Conservation (phyloP, 2,113 vertebrate species). For the Bungarus multicinctus region DNA sequence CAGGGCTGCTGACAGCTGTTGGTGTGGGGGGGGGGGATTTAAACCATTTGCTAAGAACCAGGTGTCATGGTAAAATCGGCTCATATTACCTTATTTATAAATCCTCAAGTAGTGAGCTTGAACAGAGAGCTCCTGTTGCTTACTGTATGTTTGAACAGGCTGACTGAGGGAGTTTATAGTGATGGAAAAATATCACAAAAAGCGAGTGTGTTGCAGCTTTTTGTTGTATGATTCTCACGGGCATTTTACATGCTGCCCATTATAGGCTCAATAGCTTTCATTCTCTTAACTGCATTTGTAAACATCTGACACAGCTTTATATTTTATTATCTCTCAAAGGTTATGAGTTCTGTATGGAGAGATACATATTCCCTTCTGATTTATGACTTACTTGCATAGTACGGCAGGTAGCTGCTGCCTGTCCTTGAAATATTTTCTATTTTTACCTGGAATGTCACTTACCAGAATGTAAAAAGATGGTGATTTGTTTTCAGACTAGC, state of each 20-base stretch:
- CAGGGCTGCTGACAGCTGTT: not conserved
- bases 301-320: not conserved
- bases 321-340: not conserved
- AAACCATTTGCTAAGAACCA: accelerated
- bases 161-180: not conserved
- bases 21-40: not conserved
- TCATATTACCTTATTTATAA: not conserved
- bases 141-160: not conserved
- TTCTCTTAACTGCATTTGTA: not conserved
- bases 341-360: not conserved
- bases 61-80: not conserved
- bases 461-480: too few species aligned
- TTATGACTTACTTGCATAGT: not conserved
- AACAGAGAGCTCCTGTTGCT: not conserved
- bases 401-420: not conserved
- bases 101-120: not conserved
- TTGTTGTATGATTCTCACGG: accelerated
- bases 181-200: accelerated
- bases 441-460: not conserved
- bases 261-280: not conserved
- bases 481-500: too few species aligned
- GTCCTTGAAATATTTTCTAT: not conserved
- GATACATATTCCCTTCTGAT: not conserved
- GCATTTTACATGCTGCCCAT: accelerated
- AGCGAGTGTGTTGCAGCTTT: accelerated